Conservation (phyloP, 2,113 vertebrate genomes). For the Nycticryphes semicollaris region DNA sequence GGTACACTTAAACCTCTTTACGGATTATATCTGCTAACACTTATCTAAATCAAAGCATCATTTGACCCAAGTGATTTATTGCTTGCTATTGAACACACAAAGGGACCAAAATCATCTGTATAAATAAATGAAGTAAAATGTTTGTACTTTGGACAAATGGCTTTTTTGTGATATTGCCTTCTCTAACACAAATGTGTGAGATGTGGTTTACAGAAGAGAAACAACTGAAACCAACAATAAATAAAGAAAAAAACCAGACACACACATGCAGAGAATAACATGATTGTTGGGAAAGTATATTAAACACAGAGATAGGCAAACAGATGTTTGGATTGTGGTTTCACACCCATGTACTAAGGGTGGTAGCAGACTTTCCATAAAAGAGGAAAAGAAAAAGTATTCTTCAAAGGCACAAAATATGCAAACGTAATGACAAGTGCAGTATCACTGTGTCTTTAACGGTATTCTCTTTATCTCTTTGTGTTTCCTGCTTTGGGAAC, state of each 20-base stretch:
- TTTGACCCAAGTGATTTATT: neutral
- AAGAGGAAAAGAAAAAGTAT: neutral
- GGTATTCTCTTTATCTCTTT: neutral
- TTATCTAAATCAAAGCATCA: neutral
- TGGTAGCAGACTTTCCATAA: neutral
- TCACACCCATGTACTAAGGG: neutral
- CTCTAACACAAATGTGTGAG: neutral
- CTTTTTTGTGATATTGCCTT: neutral
- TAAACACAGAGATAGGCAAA: neutral
- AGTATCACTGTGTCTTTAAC: neutral
- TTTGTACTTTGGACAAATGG: neutral
- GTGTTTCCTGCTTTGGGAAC: neutral
- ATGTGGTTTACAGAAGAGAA: neutral
- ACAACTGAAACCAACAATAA: neutral
- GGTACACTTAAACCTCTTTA: neutral
- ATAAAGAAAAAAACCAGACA: neutral
- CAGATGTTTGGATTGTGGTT: neutral
- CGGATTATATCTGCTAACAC: neutral
- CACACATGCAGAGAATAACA: neutral
- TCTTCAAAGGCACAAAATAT: neutral
- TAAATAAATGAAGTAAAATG: neutral
- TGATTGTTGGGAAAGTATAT: neutral
- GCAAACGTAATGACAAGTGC: accelerated
- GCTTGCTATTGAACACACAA: neutral
- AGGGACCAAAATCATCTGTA: neutral